Percentiles rank a stretch among this genome's conserved stretches.
Conservation (phyloP, 2,113 vertebrate genomes). For the Trichomycterus rosablanca region DNA sequence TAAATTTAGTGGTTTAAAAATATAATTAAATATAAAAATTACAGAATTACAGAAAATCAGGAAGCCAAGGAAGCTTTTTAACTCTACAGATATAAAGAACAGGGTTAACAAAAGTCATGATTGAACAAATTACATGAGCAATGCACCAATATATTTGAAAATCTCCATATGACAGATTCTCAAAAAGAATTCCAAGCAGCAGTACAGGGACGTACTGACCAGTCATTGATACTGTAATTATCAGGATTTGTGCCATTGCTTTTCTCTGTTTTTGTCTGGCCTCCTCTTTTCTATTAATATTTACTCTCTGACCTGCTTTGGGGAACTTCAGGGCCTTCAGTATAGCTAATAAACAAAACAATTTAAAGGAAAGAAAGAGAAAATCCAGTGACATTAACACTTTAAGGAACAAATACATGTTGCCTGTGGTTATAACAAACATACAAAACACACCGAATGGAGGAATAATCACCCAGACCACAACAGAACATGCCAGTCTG, state of each 20-base stretch:
- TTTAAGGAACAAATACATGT: background rate
- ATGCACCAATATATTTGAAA: background rate
- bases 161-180: background rate
- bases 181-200: background rate
- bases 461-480: constrained; percentile 1
- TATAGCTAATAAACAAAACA: constrained; percentile 17
- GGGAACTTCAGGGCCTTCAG: constrained; percentile 13
- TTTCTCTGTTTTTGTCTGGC: constrained; percentile 13
- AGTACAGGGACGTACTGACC: background rate
- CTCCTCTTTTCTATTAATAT: background rate
- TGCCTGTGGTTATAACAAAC: background rate
- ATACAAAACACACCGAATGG: background rate
- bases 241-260: background rate
- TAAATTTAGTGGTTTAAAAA: no score
- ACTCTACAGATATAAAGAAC: constrained; percentile 16
- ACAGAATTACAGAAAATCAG: background rate
- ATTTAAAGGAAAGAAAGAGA: background rate
- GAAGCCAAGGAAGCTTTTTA: background rate
- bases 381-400: background rate
- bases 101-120: constrained; percentile 17
- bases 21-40: no score
- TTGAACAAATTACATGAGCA: background rate
- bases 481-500: constrained; percentile 1
- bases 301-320: background rate
- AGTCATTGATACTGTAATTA: background rate